Conservation (phyloP, 1,140 invertebrate species). For the Formica exsecta region DNA sequence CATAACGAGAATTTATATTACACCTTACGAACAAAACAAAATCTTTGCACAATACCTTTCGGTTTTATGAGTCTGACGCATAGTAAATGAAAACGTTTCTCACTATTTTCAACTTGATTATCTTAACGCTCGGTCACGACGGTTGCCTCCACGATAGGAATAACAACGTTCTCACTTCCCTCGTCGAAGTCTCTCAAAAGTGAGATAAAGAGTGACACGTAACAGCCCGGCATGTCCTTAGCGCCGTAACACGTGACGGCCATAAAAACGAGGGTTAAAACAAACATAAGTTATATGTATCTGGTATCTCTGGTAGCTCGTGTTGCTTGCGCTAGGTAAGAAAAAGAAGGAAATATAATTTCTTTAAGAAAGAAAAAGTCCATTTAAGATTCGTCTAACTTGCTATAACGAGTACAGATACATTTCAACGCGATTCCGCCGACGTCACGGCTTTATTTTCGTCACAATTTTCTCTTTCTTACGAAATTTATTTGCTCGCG, state of each 20-base stretch:
- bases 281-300: slow-evolving; percentile 73
- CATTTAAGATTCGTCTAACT: background rate
- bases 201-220: slow-evolving; percentile 46
- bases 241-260: slow-evolving; percentile 72
- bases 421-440: background rate
- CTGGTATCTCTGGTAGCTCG: background rate
- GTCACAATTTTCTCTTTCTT: background rate
- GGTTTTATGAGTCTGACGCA: slow-evolving; percentile 1
- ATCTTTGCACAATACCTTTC: background rate
- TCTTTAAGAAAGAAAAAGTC: background rate
- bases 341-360: background rate
- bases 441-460: background rate
- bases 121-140: slow-evolving; percentile 29
- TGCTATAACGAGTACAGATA: background rate
- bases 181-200: slow-evolving; percentile 36
- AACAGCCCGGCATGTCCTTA: slow-evolving; percentile 40
- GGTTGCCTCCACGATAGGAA: slow-evolving; percentile 4
- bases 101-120: slow-evolving; percentile 38
- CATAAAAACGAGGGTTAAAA: slow-evolving; percentile 77
- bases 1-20: background rate
- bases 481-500: background rate
- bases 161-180: slow-evolving; percentile 37
- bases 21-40: background rate
- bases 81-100: slow-evolving; percentile 21
- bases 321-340: background rate